These are phyloP conservation scores for Gallinago stenura DNA, from an alignment of 2,797 vertebrate species.

Conservation along the genomic window DNA sequence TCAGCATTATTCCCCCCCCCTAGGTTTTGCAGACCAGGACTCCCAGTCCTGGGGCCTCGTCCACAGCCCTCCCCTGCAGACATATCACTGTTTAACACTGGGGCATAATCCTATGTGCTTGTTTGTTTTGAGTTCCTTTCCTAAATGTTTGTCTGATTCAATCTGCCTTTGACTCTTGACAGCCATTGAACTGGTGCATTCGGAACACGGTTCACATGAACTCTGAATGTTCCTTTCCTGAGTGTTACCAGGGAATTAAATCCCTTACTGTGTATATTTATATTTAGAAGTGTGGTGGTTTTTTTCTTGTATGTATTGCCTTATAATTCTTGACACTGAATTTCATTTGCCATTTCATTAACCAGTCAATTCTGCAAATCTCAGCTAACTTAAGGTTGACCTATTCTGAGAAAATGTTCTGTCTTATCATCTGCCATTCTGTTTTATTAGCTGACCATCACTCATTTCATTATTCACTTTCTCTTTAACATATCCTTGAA, in stretches of 20 bases:
- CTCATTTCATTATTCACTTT: not conserved
- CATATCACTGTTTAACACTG: not conserved
- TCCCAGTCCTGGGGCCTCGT: not conserved
- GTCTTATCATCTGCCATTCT: not conserved
- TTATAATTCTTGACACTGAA: not conserved
- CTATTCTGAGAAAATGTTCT: not conserved
- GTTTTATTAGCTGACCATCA: not conserved
- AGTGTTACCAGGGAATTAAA: not conserved
- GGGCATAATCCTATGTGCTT: not conserved
- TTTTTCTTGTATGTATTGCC: not conserved
- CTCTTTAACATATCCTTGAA: not conserved
- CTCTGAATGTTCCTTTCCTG: not conserved
- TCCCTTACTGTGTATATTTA: not conserved
- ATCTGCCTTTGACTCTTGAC: not conserved
- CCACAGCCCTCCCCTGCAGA: not conserved
- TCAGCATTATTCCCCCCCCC: rapidly evolving
- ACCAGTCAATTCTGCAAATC: not conserved
- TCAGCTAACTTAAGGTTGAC: not conserved
- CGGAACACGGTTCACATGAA: not conserved
- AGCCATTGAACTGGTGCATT: not conserved
- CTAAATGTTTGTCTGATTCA: not conserved
- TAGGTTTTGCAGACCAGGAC: not conserved
- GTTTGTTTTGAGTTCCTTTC: not conserved
- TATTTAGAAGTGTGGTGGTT: rapidly evolving
- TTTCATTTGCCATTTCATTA: not conserved